phyloP scores from a whole-genome alignment of 2,797 vertebrate genomes.

The Enteromius argenteus region DNA sequence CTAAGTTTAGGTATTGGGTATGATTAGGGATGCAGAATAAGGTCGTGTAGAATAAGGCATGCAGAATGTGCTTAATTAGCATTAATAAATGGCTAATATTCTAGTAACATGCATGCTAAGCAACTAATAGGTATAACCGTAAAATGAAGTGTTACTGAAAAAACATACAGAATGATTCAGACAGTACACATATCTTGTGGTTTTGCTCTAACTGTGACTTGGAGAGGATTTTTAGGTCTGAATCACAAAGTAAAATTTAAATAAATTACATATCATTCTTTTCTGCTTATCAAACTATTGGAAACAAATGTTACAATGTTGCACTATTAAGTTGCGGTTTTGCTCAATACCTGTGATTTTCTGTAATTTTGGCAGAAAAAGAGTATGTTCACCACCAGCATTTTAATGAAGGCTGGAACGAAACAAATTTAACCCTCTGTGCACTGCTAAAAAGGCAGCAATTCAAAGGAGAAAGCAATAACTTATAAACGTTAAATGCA shows the following conservation, averaged over 20 bases:
- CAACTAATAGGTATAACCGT: too few relatives aligned
- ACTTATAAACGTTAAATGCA: background rate
- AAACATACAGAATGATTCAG: background rate
- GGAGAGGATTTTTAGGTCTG: constrained; percentile 9
- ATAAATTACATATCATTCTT: constrained; percentile 12
- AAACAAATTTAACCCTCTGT: background rate
- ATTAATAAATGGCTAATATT: too few relatives aligned
- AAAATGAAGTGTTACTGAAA: background rate
- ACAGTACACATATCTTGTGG: constrained; percentile 5
- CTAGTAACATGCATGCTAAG: too few relatives aligned
- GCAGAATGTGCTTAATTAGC: too few relatives aligned
- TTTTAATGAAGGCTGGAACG: constrained; percentile 16
- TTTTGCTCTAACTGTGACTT: constrained; percentile 7
- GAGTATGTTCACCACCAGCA: constrained; percentile 25
- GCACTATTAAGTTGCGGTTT: background rate
- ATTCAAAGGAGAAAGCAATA: background rate
- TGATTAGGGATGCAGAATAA: too few relatives aligned
- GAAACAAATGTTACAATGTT: constrained; percentile 13
- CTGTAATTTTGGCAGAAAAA: constrained; percentile 56
- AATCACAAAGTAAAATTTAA: background rate
- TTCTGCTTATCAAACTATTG: constrained; percentile 15
- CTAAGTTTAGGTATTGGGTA: too few relatives aligned
- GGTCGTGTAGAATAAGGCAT: too few relatives aligned
- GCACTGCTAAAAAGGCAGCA: background rate
- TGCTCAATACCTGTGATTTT: constrained; percentile 46